phyloP scores from a whole-genome alignment of 2,113 vertebrate species.

The Percopsis transmontana region DNA sequence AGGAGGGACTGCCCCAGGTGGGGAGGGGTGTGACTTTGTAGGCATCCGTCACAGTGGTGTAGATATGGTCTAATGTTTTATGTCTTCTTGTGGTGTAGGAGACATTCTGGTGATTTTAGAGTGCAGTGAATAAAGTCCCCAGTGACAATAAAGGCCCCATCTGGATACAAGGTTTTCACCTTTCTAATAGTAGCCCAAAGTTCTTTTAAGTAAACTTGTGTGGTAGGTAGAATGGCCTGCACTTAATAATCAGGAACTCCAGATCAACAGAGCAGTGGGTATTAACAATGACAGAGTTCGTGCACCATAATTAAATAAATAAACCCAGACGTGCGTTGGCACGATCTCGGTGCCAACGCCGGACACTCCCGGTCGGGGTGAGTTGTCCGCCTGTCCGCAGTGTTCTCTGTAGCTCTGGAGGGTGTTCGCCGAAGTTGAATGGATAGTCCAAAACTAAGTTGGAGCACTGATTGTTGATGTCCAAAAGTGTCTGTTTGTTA shows the following conservation, averaged over 20 bases:
- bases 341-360: not conserved
- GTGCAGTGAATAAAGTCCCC: constrained; percentile 4
- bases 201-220: constrained; percentile 9
- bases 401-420: not conserved
- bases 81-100: constrained; percentile 7
- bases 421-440: not conserved
- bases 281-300: not conserved
- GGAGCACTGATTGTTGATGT: not conserved
- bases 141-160: not conserved
- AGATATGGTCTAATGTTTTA: not conserved
- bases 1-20: not conserved
- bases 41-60: not conserved
- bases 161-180: no score
- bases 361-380: not conserved
- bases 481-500: not conserved
- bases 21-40: not conserved
- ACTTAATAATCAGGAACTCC: not conserved
- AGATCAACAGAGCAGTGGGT: constrained; percentile 11
- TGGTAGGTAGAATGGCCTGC: constrained; percentile 17
- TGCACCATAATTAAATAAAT: constrained; percentile 19
- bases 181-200: no score
- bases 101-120: constrained; percentile 16
- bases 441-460: no score
- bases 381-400: not conserved
- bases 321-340: constrained; percentile 9